phyloP scores from a whole-genome alignment of 2,797 vertebrate species.

The Cossypha heuglini region DNA sequence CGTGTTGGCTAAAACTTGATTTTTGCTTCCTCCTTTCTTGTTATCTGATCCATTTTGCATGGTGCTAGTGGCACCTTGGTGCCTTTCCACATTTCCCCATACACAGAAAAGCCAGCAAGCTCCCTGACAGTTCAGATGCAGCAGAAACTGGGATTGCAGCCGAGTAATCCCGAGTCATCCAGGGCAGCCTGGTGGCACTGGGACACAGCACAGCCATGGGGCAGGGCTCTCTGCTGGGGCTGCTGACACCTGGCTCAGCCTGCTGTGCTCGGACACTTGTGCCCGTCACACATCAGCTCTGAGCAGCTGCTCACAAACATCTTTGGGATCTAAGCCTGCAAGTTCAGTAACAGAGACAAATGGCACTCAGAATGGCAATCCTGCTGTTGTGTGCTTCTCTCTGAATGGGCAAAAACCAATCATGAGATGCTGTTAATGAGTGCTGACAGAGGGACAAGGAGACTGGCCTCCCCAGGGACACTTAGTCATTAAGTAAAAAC shows the following conservation, averaged over 20 bases:
- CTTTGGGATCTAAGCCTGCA: background rate
- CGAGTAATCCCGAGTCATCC: rapidly evolving
- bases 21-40: background rate
- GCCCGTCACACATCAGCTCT: background rate
- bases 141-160: background rate
- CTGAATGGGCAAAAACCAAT: background rate
- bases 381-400: background rate
- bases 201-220: background rate
- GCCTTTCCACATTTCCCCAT: background rate
- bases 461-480: background rate
- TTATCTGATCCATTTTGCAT: background rate
- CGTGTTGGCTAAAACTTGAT: background rate
- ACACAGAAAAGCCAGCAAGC: background rate
- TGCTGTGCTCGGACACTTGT: background rate
- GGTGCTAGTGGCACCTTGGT: background rate
- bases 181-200: background rate
- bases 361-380: background rate
- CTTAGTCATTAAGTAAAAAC: background rate
- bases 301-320: background rate
- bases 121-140: background rate
- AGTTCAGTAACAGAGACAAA: background rate
- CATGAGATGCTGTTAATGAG: background rate
- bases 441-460: background rate
- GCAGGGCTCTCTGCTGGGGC: background rate
- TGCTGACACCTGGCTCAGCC: background rate